Base-by-base conservation (phyloP, 37 sponge, comb jelly and placozoan genomes). In the Crambe crambe region DNA sequence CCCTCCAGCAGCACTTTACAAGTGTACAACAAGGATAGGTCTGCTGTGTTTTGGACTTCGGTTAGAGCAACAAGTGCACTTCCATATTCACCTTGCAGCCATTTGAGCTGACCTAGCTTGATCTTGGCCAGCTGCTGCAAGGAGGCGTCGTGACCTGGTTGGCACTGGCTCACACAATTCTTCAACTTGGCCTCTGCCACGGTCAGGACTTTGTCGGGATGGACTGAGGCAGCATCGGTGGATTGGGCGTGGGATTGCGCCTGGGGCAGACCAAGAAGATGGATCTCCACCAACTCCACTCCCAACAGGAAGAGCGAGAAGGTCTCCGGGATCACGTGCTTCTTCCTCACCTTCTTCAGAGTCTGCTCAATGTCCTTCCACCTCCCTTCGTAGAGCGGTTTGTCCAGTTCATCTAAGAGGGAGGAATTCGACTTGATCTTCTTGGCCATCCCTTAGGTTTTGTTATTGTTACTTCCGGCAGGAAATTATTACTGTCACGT, bases 361-460 rank as follows among this genome's bases (percentile, higher is more conserved):
- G 36, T 56, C 36, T 74, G 60, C 10, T 80, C 58, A 35, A 87
- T 66, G 12, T 87, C 87, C 32, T 68, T 47, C 87, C 87, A 87
- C 15, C 70, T 74, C n/a, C 87, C 41, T 54, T 80, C 87, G 61
- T 87, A 87, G 17, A 87, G 74, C 9, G 76, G 81, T 63, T 74
- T 73, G 70, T 87, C 87, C 17, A 86, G 75, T 71, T 86, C 86
- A 43, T 86, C 86, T 20, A 86, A 44, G 2, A 80, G 70, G 2
- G 80, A 68, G 4, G 70, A 68, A 27, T 65, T 56, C 21, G 70
- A 42, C 70, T 80, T 80, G 1, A 70, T 26, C 70, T 80, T 80
- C 59, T 80, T 80, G 23, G 80, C 80, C 80, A 80, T 80, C n/a
- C 3, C 23, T 41, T 22, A 47, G 10, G 12, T 47, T 47, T 47